Base-by-base conservation (phyloP, 2,888 invertebrate genomes). In the Macroteleia sp. region DNA sequence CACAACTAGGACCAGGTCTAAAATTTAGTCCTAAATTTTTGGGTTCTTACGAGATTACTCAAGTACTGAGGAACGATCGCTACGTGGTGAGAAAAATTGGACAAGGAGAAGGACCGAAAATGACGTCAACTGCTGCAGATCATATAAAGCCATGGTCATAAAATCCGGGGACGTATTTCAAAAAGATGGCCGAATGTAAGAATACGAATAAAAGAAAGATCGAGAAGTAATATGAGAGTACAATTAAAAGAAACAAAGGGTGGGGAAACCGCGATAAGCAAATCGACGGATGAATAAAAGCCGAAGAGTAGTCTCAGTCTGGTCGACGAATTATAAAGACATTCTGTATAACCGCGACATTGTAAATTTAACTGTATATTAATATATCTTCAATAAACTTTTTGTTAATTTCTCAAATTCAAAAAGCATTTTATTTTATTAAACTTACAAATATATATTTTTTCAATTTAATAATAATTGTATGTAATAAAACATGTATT, bases 41-140 rank as follows among this genome's bases (percentile, higher is more conserved):
- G 8, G 52, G 34, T 0, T 34, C 52, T 2, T 52, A 52, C 22
- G 34, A 52, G 9, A 4, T 52, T 1, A 22, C 5, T n/a, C 34
- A 52, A 9, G 34, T 34, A 22, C 9, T 52, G 20, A 19, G 52
- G 6, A 52, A 52, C 9, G 52, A 52, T 34, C 52, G 52, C 1
- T 52, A 52, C 12, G 20, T 52, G 0, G 48, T 48, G 17, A 48
- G 17, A 10, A 48, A 48, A 30, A 16, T 30, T 4, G 30, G 48
- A 30, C 16, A 44, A 25, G 44, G 12, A 3, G 44, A 44, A 5
- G 44, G 44, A n/a, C 44, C 44, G 12, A 20, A 22, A 32, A n/a
- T 34, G 12, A 52, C 52, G 14, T 52, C 52, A 5, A 52, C 52
- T 17, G 48, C 48, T 14, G 46, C 16, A 12, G 46, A 46, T 46